Evolutionary conservation across 2,888 invertebrate species (phyloP).

Genomic region (Maniola hyperantus): DNA sequence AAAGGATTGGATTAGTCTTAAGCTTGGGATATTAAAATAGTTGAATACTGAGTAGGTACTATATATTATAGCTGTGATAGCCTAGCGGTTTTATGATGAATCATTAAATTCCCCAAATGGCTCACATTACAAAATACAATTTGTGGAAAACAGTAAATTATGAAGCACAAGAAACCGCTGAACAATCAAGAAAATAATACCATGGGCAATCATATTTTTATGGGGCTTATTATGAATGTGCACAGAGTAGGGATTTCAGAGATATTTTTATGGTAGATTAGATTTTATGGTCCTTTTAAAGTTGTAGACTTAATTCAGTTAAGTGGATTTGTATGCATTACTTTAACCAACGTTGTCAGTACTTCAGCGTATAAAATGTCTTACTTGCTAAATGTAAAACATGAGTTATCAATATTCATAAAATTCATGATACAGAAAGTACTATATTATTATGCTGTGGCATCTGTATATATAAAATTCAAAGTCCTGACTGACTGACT

Average conservation of each 20-base stretch:
- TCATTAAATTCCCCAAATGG: constrained; percentile 8
- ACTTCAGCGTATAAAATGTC: neutral
- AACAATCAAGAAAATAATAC: constrained; percentile 27
- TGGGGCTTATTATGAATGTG: constrained; percentile 24
- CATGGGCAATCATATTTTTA: constrained; percentile 25
- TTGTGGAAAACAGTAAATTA: constrained; percentile 22
- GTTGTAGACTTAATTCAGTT: constrained; percentile 4
- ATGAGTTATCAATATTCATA: neutral
- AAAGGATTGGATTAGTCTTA: constrained; percentile 6
- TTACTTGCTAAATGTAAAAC: no score
- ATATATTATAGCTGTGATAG: no score
- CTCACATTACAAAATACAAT: constrained; percentile 21
- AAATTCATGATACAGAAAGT: neutral
- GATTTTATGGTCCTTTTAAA: constrained; percentile 19
- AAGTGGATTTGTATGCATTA: constrained; percentile 1
- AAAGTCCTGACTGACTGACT: no score
- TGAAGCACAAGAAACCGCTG: constrained; percentile 23
- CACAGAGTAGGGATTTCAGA: constrained; percentile 22
- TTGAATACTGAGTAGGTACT: no score
- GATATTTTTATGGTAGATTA: constrained; percentile 25
- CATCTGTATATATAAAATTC: no score
- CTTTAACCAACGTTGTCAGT: neutral
- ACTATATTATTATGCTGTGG: no score
- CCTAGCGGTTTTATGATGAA: no score
- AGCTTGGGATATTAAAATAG: neutral